Base-by-base conservation (phyloP, 2,797 vertebrate genomes). In the Hephaestus fuliginosus region DNA sequence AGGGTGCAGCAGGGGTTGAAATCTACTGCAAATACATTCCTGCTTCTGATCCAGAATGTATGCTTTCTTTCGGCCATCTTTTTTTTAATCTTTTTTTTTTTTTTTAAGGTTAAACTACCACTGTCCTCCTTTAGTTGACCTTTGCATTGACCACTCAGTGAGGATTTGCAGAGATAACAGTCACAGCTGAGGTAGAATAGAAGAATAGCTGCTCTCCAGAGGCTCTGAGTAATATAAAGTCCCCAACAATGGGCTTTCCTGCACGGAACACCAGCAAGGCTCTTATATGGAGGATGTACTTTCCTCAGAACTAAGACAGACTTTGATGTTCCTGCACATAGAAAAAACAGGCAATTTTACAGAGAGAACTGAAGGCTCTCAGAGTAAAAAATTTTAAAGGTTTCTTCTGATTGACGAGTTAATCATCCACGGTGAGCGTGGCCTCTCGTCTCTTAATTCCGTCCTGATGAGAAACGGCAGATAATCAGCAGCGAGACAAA, bases 121-220 rank as follows among this genome's bases (percentile, higher is more conserved):
- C 46, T 1, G 4, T 58, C 41, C 18, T 74, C 46, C 46, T 86
- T 77, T 55, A 39, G 76, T 43, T 82, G 80, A 88, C 83, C 88
- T 89, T 82, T 71, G 57, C 46, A 67, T 75, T 58, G 71, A 86
- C 70, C 71, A 49, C 65, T 82, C 20, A n/a, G 68, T 1, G 39
- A 58, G 49, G 77, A 70, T 74, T 87, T 67, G 65, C 28, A 64
- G 75, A 64, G 81, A 81, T 78, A 86, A 85, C 63, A 69, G 49
- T 25, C 74, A 65, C 30, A 43, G 80, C 82, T 55, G 81, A 75
- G 69, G 70, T 83, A 86, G 80, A 33, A 33, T 33, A 33, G 70
- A 85, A 85, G 85, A 89, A 89, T 43, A 86, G 65, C 52, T 60
- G 78, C 72, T 86, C 84, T 82, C 76, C 69, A 56, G 71, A 78